phyloP scores from a whole-genome alignment of 2,113 vertebrate genomes.

The Dolichallabes microphthalmus region DNA sequence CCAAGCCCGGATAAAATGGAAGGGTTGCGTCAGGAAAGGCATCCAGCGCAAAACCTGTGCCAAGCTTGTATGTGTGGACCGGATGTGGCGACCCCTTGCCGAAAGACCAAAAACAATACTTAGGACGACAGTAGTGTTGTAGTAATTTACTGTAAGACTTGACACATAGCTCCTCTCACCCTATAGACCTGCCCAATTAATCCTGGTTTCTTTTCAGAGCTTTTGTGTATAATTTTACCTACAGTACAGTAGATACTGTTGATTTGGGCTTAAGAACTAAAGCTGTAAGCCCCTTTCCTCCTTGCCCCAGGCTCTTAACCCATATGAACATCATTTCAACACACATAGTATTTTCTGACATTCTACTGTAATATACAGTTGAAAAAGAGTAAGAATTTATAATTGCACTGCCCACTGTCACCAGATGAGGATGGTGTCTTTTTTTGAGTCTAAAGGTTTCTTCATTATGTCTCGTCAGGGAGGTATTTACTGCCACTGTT shows the following conservation, averaged over 20 bases:
- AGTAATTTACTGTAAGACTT: background rate
- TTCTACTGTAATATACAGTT: background rate
- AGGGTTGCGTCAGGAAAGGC: too few species aligned
- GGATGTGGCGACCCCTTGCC: too few species aligned
- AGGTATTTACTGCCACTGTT: too few species aligned
- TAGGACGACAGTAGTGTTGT: too few species aligned
- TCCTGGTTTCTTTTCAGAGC: background rate
- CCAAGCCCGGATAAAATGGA: too few species aligned
- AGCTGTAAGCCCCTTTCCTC: background rate
- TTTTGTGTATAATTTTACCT: background rate
- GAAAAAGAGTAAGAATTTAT: background rate
- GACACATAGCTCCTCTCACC: too few species aligned
- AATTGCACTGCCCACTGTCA: background rate
- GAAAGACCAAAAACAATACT: too few species aligned
- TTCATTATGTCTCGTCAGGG: too few species aligned
- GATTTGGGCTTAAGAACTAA: background rate
- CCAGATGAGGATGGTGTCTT: too few species aligned
- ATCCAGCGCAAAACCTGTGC: too few species aligned
- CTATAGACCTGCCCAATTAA: background rate
- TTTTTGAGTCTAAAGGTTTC: background rate
- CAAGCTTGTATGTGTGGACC: too few species aligned
- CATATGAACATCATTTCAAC: background rate
- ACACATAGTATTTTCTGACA: background rate
- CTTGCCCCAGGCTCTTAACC: background rate
- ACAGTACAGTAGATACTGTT: too few species aligned